Percentiles rank a stretch among this genome's conserved stretches.
These are phyloP conservation scores for Arenaria interpres DNA, from an alignment of 2,113 vertebrate species.

Conservation along the genomic window DNA sequence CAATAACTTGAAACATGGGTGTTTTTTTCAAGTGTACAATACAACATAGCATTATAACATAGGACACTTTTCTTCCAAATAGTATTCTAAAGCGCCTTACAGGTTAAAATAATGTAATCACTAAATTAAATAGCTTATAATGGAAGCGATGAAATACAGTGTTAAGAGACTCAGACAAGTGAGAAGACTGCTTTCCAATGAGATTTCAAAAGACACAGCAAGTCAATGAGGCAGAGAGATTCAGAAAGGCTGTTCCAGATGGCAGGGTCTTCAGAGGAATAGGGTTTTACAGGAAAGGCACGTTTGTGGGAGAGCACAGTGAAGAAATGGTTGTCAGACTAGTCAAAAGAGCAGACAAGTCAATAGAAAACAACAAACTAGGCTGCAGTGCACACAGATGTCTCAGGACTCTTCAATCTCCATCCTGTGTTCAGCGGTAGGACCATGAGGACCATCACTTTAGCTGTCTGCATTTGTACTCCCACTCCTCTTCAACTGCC, in stretches of 20 bases:
- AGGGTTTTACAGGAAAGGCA: neutral
- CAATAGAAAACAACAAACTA: neutral
- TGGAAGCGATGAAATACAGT: neutral
- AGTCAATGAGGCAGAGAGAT: slow-evolving; percentile 31
- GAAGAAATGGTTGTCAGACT: neutral
- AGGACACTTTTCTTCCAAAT: neutral
- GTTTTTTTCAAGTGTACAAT: neutral
- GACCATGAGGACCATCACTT: neutral
- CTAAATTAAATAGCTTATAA: slow-evolving; percentile 44
- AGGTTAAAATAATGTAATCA: slow-evolving; percentile 13
- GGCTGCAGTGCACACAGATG: neutral
- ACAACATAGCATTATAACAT: neutral
- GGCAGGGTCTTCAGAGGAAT: neutral
- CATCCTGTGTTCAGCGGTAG: neutral
- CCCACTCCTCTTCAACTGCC: neutral
- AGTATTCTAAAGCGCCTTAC: neutral
- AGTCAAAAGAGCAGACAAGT: neutral
- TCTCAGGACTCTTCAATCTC: neutral
- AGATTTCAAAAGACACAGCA: slow-evolving; percentile 35
- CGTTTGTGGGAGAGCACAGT: neutral
- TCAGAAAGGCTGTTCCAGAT: slow-evolving; percentile 28
- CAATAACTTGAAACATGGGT: neutral
- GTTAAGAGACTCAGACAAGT: slow-evolving; percentile 23
- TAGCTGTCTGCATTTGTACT: neutral
- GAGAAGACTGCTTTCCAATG: slow-evolving; percentile 8